These are phyloP conservation scores for Escarpia spicata DNA, from an alignment of 2,888 invertebrate genomes.

Conservation along the genomic window DNA sequence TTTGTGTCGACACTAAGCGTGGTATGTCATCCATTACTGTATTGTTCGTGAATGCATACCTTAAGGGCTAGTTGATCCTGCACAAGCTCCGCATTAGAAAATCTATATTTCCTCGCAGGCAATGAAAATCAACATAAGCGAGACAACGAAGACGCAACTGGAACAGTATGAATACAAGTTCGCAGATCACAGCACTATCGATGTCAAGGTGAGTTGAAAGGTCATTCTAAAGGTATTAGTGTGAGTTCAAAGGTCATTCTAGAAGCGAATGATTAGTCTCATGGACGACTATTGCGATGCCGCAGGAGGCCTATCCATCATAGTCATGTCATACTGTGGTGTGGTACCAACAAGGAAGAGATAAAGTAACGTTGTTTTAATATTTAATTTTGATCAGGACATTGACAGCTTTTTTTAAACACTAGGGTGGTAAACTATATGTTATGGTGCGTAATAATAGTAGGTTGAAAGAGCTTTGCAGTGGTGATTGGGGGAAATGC, in stretches of 20 bases:
- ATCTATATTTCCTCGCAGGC: constrained; percentile 64
- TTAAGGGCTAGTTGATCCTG: not conserved
- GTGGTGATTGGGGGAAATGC: too few relatives aligned
- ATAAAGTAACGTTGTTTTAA: not conserved
- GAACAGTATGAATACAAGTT: constrained; percentile 76
- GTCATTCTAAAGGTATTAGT: constrained; percentile 66
- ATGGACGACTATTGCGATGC: not conserved
- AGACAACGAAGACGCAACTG: constrained; percentile 83
- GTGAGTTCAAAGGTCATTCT: constrained; percentile 60
- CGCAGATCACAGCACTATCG: constrained; percentile 70
- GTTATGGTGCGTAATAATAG: too few relatives aligned
- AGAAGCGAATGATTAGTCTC: not conserved
- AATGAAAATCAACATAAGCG: constrained; percentile 94
- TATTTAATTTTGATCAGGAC: too few relatives aligned
- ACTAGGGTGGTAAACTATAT: too few relatives aligned
- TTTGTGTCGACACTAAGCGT: not conserved
- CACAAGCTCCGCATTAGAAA: not conserved
- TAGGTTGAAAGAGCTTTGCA: too few relatives aligned
- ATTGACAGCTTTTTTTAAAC: too few relatives aligned
- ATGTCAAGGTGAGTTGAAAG: constrained; percentile 76
- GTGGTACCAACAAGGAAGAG: not conserved
- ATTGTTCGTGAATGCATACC: not conserved
- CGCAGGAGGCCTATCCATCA: not conserved
- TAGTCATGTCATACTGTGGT: not conserved
- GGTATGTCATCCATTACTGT: not conserved